These are phyloP conservation scores for Ruditapes philippinarum DNA, from an alignment of 1,140 invertebrate genomes.

Conservation along the genomic window DNA sequence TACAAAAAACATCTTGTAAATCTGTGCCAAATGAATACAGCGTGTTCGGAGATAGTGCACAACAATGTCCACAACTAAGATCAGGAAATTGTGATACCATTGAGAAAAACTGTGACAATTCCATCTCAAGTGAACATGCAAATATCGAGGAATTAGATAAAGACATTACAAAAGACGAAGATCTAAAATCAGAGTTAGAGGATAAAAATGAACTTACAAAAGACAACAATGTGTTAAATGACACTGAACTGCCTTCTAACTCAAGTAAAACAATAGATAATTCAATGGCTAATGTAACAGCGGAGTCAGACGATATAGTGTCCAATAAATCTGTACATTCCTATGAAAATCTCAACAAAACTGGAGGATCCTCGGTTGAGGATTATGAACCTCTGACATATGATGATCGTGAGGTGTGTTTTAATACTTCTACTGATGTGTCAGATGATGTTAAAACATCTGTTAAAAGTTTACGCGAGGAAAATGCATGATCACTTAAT, in stretches of 20 bases:
- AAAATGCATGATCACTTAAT: background rate
- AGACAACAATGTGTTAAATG: background rate
- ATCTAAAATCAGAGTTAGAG: background rate
- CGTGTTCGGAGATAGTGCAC: slow-evolving; percentile 10
- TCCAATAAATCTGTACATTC: slow-evolving; percentile 19
- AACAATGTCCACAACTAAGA: too few relatives aligned
- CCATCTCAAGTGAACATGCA: background rate
- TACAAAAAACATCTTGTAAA: slow-evolving; percentile 35
- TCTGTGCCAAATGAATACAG: slow-evolving; percentile 63
- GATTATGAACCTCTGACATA: background rate
- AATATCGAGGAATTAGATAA: background rate
- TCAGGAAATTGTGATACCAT: background rate
- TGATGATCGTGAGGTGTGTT: background rate
- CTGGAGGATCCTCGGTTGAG: background rate
- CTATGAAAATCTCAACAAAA: slow-evolving; percentile 37
- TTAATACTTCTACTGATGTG: background rate
- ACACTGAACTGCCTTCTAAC: background rate
- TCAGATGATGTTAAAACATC: background rate
- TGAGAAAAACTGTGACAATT: background rate
- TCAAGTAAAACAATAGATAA: background rate
- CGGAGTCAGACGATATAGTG: background rate
- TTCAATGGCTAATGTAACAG: background rate
- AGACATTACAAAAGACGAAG: background rate
- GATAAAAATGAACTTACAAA: background rate
- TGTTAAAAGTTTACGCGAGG: background rate